Percentiles rank a stretch among this genome's conserved stretches.
Evolutionary conservation across 2,113 vertebrate species (phyloP).

Genomic region (Oreocharis arfaki): DNA sequence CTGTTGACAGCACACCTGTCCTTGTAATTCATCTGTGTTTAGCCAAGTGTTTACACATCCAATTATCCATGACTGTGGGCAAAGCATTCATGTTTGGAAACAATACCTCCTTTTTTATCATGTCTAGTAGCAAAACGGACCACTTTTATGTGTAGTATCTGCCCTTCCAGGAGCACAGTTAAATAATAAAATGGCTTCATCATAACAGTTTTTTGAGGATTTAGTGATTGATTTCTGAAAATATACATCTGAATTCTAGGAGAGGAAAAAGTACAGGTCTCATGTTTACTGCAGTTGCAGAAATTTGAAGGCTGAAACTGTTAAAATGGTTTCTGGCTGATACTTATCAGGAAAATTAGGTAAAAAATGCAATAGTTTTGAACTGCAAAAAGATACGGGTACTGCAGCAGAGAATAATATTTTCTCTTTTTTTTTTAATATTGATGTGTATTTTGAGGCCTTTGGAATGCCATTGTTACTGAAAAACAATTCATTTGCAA

Average conservation of each 20-base stretch:
- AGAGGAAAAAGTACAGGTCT: not conserved
- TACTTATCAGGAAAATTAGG: not conserved
- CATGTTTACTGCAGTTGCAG: not conserved
- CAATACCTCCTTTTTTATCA: not conserved
- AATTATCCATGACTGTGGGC: not conserved
- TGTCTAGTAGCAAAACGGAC: not conserved
- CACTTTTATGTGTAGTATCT: not conserved
- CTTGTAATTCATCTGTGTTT: not conserved
- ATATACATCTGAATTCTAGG: not conserved
- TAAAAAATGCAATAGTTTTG: not conserved
- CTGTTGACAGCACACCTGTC: not conserved
- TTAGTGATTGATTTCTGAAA: not conserved
- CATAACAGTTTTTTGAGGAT: not conserved
- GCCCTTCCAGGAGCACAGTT: not conserved
- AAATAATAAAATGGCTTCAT: not conserved
- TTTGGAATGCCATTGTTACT: not conserved
- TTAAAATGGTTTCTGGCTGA: not conserved
- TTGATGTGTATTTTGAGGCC: not conserved
- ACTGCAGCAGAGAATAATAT: not conserved
- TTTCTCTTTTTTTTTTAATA: not conserved
- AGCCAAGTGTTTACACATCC: not conserved
- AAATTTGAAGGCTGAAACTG: not conserved
- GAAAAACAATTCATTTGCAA: not conserved
- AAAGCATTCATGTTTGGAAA: not conserved
- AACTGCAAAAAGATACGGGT: not conserved